Conservation (phyloP, 2,797 vertebrate genomes). For the Melanogrammus aeglefinus region DNA sequence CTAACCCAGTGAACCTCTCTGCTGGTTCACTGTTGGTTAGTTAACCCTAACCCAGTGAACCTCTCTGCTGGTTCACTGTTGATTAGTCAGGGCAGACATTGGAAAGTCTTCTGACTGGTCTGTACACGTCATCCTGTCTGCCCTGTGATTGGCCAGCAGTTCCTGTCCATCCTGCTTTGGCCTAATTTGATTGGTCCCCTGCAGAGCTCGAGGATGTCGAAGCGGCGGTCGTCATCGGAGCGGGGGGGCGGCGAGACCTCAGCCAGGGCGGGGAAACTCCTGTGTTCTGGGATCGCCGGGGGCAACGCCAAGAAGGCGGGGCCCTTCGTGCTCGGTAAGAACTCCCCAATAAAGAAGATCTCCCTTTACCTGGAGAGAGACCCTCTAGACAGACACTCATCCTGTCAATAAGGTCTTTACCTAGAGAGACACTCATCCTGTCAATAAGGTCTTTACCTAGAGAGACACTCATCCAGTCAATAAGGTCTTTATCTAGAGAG, state of each 20-base stretch:
- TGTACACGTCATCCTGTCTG: not conserved
- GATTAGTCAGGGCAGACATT: not conserved
- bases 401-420: too few species aligned
- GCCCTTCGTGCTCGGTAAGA: slow-evolving; percentile 93
- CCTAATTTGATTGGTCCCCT: slow-evolving; percentile 51
- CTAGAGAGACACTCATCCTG: too few species aligned
- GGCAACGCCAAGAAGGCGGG: slow-evolving; percentile 95
- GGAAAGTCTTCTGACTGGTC: not conserved
- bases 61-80: too few species aligned
- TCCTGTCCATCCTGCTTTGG: not conserved
- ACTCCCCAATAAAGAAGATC: slow-evolving; percentile 22
- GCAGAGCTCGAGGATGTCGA: slow-evolving; percentile 87
- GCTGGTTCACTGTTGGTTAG: too few species aligned
- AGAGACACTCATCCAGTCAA: too few species aligned
- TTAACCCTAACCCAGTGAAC: too few species aligned
- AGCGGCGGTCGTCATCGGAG: slow-evolving; percentile 87
- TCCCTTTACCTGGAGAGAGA: too few species aligned
- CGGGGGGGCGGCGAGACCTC: slow-evolving; percentile 95
- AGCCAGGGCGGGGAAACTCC: slow-evolving; percentile 84
- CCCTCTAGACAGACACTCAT: too few species aligned
- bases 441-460: too few species aligned
- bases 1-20: too few species aligned
- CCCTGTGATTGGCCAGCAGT: not conserved
- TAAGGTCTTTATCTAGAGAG: too few species aligned
- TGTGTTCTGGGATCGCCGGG: slow-evolving; percentile 91